These are phyloP conservation scores for Bathynomus jamesi DNA, from an alignment of 1,140 invertebrate species.

Conservation along the genomic window DNA sequence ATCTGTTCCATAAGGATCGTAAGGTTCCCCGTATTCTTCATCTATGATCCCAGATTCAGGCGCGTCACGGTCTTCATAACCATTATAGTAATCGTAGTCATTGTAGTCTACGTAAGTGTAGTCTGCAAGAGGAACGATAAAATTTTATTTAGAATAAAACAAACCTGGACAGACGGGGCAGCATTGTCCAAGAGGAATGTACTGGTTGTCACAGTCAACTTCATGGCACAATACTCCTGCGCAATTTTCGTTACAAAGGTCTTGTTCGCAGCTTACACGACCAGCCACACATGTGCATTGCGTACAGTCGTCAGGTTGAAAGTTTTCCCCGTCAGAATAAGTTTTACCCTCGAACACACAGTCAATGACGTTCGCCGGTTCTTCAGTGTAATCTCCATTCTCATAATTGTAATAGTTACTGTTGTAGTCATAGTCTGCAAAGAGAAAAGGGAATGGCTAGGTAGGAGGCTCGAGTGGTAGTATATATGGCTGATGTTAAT, in stretches of 20 bases:
- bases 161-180: constrained; percentile 47
- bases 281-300: constrained; percentile 54
- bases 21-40: constrained; percentile 6
- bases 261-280: constrained; percentile 50
- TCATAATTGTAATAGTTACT: constrained; percentile 30
- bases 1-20: constrained; percentile 9
- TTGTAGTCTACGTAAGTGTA: constrained; percentile 4
- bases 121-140: background rate
- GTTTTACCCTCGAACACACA: constrained; percentile 49
- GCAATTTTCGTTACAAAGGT: constrained; percentile 41
- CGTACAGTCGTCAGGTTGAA: constrained; percentile 57
- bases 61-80: constrained; percentile 4
- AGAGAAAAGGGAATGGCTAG: constrained; percentile 28
- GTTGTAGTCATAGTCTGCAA: constrained; percentile 27
- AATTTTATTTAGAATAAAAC: constrained; percentile 6
- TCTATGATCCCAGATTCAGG: constrained; percentile 1
- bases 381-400: constrained; percentile 11
- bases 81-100: constrained; percentile 16
- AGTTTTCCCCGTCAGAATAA: constrained; percentile 55
- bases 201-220: constrained; percentile 45
- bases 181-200: constrained; percentile 50
- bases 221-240: constrained; percentile 45
- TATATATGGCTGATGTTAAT: too few species aligned
- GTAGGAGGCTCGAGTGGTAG: background rate
- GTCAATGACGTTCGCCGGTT: background rate